Conservation (phyloP, 2,797 vertebrate genomes). For the Chrysocyon brachyurus region DNA sequence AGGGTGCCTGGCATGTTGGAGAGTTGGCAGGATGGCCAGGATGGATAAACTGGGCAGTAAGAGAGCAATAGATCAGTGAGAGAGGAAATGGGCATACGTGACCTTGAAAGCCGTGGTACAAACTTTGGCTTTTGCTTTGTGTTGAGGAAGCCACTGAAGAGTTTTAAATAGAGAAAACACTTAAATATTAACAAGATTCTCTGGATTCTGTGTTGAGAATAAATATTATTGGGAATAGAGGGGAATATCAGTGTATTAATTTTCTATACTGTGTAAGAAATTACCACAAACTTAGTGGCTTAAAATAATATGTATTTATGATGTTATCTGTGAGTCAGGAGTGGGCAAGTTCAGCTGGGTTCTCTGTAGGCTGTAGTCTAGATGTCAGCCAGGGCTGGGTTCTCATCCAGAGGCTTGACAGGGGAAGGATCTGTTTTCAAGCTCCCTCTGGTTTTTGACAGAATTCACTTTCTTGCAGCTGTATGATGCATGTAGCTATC, state of each 20-base stretch:
- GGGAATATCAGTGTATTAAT: not conserved
- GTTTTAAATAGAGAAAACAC: not conserved
- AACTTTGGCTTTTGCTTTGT: not conserved
- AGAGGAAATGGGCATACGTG: not conserved
- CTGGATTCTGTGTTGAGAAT: not conserved
- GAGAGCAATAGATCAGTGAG: not conserved
- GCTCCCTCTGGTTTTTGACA: not conserved
- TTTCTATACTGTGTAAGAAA: slow-evolving; percentile 10
- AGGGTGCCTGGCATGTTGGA: not conserved
- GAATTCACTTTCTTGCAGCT: not conserved
- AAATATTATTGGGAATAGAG: not conserved
- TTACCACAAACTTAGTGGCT: not conserved
- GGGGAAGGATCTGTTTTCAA: not conserved
- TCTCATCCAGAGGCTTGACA: not conserved
- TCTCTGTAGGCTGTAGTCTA: not conserved
- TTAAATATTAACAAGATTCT: not conserved
- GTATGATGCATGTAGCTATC: not conserved
- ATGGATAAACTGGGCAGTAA: not conserved
- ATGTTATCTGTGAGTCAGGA: not conserved
- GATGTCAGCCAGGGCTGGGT: not conserved
- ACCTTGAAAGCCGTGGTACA: not conserved
- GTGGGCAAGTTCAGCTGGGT: not conserved
- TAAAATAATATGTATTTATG: not conserved
- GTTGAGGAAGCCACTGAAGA: not conserved
- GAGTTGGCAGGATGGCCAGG: not conserved